Base-by-base conservation (phyloP, 2,113 vertebrate species). In the Nibea coibor region DNA sequence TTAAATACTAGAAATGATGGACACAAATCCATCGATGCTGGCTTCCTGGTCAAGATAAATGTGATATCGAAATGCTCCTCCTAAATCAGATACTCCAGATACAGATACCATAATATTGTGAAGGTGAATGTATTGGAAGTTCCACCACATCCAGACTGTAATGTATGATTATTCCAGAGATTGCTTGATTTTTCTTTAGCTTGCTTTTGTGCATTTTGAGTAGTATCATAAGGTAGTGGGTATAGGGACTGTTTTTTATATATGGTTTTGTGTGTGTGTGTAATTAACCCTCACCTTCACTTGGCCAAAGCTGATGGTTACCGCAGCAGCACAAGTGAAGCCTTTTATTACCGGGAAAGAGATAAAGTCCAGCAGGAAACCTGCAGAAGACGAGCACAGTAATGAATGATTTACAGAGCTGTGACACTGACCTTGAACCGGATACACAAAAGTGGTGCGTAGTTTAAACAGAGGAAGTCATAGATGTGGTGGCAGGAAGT, bases 341-440 rank as follows among this genome's bases (percentile, higher is more conserved):
- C 98, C 98, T 88, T 97, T 99, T 82, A 99, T 97, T 53, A 99
- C 97, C 0, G 98, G 98, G 75, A 82, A 96, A 50, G 98, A 99
- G 83, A 99, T 94, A 80, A 99, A 99, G 71, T 99, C 97, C 94
- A 99, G 88, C 11, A 99, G 93, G 76, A 99, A 97, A 17, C 97
- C 98, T 99, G 92, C 47, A 62, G 43, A 82, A 59, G 63, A 39
- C 7, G 77, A 10, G 31, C 14, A 73, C 26, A n/a, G 20, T 3
- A 47, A 69, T 20, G 1, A 76, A 68, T 35, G 22, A 47, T 66
- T 68, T n/a, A 43, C 42, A 39, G 8, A 72, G 45, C 6, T 14
- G 43, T 2, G n/a, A 39, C 43, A n/a, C 2, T 12, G 35, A 67
- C 10, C 10, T 16, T n/a, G 9, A 35, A 43, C 4, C 3, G 20